These are phyloP conservation scores for Dendrolimus kikuchii DNA, from an alignment of 1,140 invertebrate species.

Conservation along the genomic window DNA sequence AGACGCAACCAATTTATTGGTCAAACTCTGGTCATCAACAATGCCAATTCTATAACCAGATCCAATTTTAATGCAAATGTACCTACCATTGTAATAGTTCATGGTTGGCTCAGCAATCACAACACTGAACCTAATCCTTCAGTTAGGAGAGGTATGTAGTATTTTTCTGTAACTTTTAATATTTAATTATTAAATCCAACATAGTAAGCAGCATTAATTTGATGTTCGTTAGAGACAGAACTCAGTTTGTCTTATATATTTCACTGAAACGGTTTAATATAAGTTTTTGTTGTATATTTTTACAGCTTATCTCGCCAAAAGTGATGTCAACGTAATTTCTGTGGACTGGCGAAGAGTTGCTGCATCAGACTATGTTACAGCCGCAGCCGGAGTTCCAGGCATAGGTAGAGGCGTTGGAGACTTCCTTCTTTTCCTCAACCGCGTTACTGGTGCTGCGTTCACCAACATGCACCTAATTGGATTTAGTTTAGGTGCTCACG, in stretches of 20 bases:
- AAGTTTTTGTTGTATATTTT: too few relatives aligned
- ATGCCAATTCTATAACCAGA: conserved; percentile 21
- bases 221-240: too few relatives aligned
- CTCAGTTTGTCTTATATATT: too few relatives aligned
- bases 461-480: conserved; percentile 87
- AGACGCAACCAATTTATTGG: conserved; percentile 20
- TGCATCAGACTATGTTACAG: conserved; percentile 23
- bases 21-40: conserved; percentile 14
- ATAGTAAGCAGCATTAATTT: too few relatives aligned
- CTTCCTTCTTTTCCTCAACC: conserved; percentile 64
- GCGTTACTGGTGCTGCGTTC: conserved; percentile 24
- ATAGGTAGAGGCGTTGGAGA: conserved; percentile 53
- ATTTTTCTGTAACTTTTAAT: too few relatives aligned
- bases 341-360: conserved; percentile 39
- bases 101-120: conserved; percentile 35
- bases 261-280: too few relatives aligned
- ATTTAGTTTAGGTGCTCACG: conserved; percentile 90
- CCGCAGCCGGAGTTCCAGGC: conserved; percentile 25
- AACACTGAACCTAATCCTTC: conserved; percentile 24
- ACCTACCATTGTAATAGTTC: conserved; percentile 27
- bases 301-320: conserved; percentile 25
- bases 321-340: conserved; percentile 32
- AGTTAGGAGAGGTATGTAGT: conserved; percentile 25
- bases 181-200: too few relatives aligned
- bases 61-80: conserved; percentile 29